Evolutionary conservation across 2,888 invertebrate genomes (phyloP), one percentile per base, ranked within the genome.

Genomic region (Tachystola acroxantha): DNA sequence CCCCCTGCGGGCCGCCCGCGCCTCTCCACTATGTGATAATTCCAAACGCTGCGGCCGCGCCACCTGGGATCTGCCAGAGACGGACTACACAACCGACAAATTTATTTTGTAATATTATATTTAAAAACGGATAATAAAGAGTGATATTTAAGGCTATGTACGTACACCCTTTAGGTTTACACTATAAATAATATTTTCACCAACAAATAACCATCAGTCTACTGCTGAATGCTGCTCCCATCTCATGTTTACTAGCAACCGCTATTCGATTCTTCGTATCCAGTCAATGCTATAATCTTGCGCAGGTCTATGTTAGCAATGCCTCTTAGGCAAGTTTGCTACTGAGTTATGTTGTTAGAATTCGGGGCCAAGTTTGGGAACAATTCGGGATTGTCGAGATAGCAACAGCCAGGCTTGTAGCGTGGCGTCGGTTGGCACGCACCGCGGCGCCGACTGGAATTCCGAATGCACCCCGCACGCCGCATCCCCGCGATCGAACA

Each of bases 11-110:
- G 44, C 51, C 46, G 50, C 53, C 67, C 65, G 67, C 73, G 66
- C 66, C 72, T 69, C 81, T 78, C 82, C 84, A 85, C 86, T 86
- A 84, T 86, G 86, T 86, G 86, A 86, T 86, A 84, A 86, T 86
- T 84, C 85, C 86, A 84, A 86, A 86, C 86, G 86, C 86, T 86
- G 86, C 84, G 86, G 86, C 86, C 84, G 81, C 78, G 85, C 84
- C 86, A 86, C 86, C 86, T 86, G 86, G 85, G 86, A 86, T 74
- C 74, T 59, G 43, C 64, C 84, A 82, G 86, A 69, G 78, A 40
- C 77, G 84, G 56, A 82, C 59, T 81, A 54, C 34, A 39, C 47
- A 7, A 37, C 39, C 41, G 32, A 25, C 37, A 36, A 32, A 39
- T 43, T 25, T 29, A 37, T 37, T 30, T 32, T 19, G 12, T n/a